Evolutionary conservation across 2,888 invertebrate species (phyloP).

Genomic region (Latheticus oryzae): DNA sequence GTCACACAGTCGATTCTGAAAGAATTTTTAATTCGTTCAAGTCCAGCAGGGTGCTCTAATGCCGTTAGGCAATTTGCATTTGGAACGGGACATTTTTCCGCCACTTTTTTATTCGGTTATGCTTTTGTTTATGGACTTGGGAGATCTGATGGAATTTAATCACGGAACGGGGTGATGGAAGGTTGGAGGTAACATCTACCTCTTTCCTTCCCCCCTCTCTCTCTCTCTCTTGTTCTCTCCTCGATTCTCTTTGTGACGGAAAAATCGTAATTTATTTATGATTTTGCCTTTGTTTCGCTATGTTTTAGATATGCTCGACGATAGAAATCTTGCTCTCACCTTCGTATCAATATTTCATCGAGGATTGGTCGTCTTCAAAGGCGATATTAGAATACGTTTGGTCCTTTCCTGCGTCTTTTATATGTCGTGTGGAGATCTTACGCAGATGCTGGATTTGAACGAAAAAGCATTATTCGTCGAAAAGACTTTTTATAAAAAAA

Average conservation of each 20-base stretch:
- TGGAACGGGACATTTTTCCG: constrained; percentile 45
- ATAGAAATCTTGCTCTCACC: constrained; percentile 44
- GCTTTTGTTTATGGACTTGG: constrained; percentile 41
- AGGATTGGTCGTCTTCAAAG: constrained; percentile 41
- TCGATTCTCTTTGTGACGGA: constrained; percentile 38
- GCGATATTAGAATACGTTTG: constrained; percentile 37
- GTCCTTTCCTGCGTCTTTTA: constrained; percentile 28
- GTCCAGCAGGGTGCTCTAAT: constrained; percentile 49
- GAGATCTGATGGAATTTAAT: constrained; percentile 41
- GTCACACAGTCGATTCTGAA: constrained; percentile 44
- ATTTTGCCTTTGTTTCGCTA: constrained; percentile 41
- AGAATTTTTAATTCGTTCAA: constrained; percentile 55
- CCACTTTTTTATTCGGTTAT: constrained; percentile 31
- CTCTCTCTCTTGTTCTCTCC: constrained; percentile 30
- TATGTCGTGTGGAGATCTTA: constrained; percentile 19
- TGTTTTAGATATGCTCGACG: constrained; percentile 35
- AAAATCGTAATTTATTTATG: constrained; percentile 43
- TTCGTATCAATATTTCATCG: constrained; percentile 45
- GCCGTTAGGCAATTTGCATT: constrained; percentile 52
- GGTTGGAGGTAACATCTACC: not conserved
- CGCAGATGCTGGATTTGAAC: constrained; percentile 16
- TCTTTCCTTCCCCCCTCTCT: not conserved
- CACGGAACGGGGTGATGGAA: too few relatives aligned
- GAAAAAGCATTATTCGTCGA: not conserved
- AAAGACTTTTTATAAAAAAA: too few relatives aligned